Conservation (phyloP, 2,113 vertebrate species). For the Neolamprologus sp. region DNA sequence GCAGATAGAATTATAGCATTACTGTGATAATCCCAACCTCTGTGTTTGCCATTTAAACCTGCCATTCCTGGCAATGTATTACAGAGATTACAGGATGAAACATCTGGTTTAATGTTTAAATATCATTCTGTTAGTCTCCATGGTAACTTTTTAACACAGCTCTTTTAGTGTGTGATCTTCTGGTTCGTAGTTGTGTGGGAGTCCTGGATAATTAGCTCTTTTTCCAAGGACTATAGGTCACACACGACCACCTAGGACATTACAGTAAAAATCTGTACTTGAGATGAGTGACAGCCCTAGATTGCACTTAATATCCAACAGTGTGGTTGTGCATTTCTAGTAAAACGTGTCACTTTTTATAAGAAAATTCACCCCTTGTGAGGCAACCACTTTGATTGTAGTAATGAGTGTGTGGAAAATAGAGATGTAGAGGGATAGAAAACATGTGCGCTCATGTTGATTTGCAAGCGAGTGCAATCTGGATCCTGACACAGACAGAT, state of each 20-base stretch:
- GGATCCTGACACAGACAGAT: slow-evolving; percentile 45
- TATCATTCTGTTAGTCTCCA: background rate
- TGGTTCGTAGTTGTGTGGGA: background rate
- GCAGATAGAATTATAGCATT: background rate
- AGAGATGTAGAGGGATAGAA: background rate
- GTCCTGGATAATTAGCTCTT: slow-evolving; percentile 14
- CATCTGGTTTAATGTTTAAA: background rate
- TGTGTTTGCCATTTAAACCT: background rate
- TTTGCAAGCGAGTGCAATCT: slow-evolving; percentile 31
- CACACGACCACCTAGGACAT: background rate
- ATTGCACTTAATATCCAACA: background rate
- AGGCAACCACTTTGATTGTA: background rate
- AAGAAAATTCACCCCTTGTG: background rate
- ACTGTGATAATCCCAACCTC: background rate
- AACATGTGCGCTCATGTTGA: slow-evolving; percentile 11
- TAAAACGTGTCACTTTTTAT: background rate
- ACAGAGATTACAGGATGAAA: background rate
- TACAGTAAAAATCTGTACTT: background rate
- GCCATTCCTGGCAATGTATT: background rate
- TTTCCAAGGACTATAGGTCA: slow-evolving; percentile 1
- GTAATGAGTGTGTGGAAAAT: background rate
- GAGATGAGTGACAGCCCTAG: background rate
- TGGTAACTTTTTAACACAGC: slow-evolving; percentile 16
- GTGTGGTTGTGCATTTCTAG: background rate
- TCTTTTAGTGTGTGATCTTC: background rate